These are phyloP conservation scores for Halictus quadricinctus DNA, from an alignment of 2,888 invertebrate species.

Conservation along the genomic window DNA sequence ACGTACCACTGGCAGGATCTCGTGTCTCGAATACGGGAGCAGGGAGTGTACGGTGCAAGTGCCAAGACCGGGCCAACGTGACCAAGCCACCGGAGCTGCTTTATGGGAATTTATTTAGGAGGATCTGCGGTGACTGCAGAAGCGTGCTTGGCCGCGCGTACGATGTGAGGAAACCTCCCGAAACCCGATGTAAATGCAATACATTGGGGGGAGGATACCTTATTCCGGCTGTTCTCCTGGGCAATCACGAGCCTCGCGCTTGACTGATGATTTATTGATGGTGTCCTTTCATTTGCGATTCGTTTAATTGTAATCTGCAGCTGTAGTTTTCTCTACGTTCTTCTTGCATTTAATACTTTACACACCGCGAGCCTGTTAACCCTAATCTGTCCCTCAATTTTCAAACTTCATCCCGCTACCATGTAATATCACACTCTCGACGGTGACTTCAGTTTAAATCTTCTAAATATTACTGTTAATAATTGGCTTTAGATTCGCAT, in stretches of 20 bases:
- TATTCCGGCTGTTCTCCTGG: neutral
- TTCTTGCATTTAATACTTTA: too few species aligned
- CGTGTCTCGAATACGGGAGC: slow-evolving; percentile 80
- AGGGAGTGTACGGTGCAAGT: slow-evolving; percentile 37
- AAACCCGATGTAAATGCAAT: slow-evolving; percentile 27
- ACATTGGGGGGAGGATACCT: neutral
- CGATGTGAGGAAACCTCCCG: slow-evolving; percentile 30
- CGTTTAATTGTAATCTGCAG: neutral
- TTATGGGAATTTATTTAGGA: slow-evolving; percentile 70
- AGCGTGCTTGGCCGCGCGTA: slow-evolving; percentile 20
- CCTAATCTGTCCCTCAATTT: neutral
- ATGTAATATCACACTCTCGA: neutral
- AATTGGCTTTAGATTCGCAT: too few species aligned
- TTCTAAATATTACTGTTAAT: neutral
- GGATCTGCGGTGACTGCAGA: slow-evolving; percentile 48
- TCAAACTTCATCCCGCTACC: neutral
- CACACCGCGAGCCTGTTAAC: too few species aligned
- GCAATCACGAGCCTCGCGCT: neutral
- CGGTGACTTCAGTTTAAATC: neutral
- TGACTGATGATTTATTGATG: neutral
- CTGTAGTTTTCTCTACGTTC: neutral
- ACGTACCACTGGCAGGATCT: slow-evolving; percentile 81
- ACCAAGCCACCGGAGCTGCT: slow-evolving; percentile 47
- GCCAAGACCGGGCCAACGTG: slow-evolving; percentile 58
- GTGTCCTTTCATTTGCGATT: neutral